A percentile compares a stretch with the other conserved stretches of the same genome.
Conservation (phyloP, 2,113 vertebrate species). For the Odobenus rosmarus region DNA sequence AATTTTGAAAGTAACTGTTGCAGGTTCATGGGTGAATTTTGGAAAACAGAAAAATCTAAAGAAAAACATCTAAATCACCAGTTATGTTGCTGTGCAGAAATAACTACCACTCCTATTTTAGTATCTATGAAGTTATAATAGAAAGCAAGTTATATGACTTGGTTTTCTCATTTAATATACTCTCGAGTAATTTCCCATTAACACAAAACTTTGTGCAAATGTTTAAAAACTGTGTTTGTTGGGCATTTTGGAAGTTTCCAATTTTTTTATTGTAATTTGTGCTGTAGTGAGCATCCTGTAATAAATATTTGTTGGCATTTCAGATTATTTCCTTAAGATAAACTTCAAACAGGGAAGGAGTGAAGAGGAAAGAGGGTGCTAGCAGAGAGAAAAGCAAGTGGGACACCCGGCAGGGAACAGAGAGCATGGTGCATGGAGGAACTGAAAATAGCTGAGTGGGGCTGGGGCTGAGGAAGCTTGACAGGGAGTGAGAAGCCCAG, state of each 20-base stretch:
- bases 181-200: not conserved
- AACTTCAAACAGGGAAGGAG: not conserved
- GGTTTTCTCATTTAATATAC: not conserved
- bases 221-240: not conserved
- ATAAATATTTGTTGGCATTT: not conserved
- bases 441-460: not conserved
- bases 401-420: not conserved
- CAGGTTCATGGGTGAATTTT: not conserved
- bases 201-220: not conserved
- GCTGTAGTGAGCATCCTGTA: not conserved
- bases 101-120: not conserved
- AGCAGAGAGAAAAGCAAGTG: not conserved
- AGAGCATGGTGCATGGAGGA: not conserved
- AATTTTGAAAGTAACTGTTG: not conserved
- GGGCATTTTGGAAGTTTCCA: not conserved
- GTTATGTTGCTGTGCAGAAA: not conserved
- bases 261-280: not conserved
- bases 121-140: not conserved
- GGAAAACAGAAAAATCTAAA: not conserved
- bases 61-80: not conserved
- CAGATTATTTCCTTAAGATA: not conserved
- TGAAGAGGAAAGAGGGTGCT: not conserved
- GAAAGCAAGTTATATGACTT: constrained; percentile 8
- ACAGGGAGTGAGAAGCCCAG: not conserved
- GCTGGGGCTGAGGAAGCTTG: not conserved